Conservation (phyloP, 2,888 invertebrate species). For the Biston stratarius region DNA sequence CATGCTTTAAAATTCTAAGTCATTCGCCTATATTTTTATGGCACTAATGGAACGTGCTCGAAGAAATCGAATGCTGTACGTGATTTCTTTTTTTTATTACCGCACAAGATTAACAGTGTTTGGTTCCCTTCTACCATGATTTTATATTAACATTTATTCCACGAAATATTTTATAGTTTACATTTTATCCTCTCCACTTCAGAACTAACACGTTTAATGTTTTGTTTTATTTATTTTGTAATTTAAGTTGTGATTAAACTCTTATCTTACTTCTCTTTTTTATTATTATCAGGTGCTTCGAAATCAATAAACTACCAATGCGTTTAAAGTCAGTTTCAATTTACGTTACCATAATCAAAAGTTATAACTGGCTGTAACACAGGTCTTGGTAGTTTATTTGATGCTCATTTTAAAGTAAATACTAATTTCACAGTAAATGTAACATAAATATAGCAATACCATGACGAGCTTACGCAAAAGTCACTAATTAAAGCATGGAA, state of each 20-base stretch:
- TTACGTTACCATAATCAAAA: too few relatives aligned
- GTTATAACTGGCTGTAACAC: background rate
- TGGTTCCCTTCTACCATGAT: conserved; percentile 24
- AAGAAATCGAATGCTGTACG: conserved; percentile 25
- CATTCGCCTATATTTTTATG: conserved; percentile 38
- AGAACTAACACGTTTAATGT: background rate
- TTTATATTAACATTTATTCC: conserved; percentile 20
- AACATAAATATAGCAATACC: background rate
- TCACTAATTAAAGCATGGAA: conserved; percentile 13
- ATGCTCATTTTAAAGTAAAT: background rate
- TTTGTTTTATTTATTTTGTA: conserved; percentile 1
- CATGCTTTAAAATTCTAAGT: conserved; percentile 50
- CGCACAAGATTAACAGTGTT: conserved; percentile 37
- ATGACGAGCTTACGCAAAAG: conserved; percentile 13
- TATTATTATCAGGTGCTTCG: conserved; percentile 5
- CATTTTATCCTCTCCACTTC: background rate
- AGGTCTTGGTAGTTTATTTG: conserved; percentile 3
- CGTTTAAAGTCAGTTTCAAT: too few relatives aligned
- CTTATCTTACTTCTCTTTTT: background rate
- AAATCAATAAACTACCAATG: conserved; percentile 7
- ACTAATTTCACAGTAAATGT: conserved; percentile 9
- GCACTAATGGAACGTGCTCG: conserved; percentile 34
- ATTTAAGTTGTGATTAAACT: background rate
- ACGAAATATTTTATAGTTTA: background rate
- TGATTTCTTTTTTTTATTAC: conserved; percentile 13